phyloP scores from a whole-genome alignment of 2,113 vertebrate species.

The Suncus etruscus region DNA sequence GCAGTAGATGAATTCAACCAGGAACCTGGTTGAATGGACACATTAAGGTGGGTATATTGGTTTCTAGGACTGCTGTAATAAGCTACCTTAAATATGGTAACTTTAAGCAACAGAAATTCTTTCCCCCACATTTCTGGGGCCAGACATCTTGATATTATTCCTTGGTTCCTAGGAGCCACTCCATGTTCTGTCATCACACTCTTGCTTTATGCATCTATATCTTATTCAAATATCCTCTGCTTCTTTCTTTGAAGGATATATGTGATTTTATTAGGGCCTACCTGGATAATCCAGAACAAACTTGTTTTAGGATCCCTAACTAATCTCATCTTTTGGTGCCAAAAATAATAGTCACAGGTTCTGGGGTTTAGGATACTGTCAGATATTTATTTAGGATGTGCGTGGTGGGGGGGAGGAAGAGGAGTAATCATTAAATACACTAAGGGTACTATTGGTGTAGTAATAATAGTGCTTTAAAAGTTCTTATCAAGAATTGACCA shows the following conservation, averaged over 20 bases:
- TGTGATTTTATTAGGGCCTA: background rate
- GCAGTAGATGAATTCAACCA: background rate
- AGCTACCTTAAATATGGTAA: background rate
- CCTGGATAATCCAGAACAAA: background rate
- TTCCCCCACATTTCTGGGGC: background rate
- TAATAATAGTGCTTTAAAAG: background rate
- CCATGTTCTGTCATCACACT: background rate
- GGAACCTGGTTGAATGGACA: no score
- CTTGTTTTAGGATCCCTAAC: background rate
- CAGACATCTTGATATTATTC: background rate
- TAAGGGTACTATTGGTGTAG: background rate
- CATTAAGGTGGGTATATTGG: background rate
- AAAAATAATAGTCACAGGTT: background rate
- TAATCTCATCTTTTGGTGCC: background rate
- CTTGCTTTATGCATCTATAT: background rate
- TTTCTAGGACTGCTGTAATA: background rate
- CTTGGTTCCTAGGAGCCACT: background rate
- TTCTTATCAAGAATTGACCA: background rate
- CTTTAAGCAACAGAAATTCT: background rate
- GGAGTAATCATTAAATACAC: no score
- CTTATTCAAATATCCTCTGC: background rate
- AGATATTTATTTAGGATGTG: background rate
- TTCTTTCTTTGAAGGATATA: background rate
- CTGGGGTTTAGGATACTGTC: background rate
- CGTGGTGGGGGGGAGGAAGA: no score